phyloP scores from a whole-genome alignment of 1,140 invertebrate genomes.

The Ostrea edulis region DNA sequence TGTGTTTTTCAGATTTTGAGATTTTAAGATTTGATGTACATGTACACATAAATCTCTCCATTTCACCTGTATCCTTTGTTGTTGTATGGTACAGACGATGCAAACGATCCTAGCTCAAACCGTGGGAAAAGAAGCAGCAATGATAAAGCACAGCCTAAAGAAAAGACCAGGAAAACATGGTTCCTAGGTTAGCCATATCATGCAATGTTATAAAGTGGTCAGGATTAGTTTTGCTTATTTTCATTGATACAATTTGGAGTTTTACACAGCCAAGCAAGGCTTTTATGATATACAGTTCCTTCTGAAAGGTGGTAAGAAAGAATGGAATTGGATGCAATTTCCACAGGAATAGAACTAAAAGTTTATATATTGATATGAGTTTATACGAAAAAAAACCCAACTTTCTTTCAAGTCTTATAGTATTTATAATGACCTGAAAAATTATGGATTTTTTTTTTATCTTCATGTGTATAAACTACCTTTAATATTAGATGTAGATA shows the following conservation, averaged over 20 bases:
- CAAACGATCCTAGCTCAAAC: neutral
- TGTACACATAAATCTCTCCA: too few species aligned
- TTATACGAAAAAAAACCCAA: neutral
- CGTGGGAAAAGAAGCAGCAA: neutral
- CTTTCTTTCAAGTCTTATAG: neutral
- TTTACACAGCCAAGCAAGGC: too few species aligned
- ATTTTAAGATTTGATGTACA: too few species aligned
- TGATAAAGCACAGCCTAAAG: neutral
- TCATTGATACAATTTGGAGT: too few species aligned
- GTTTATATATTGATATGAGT: neutral
- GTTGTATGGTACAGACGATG: neutral
- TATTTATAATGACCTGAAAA: too few species aligned
- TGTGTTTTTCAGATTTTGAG: too few species aligned
- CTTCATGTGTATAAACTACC: too few species aligned
- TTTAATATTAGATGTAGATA: neutral
- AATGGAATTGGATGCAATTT: neutral
- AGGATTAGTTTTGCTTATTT: too few species aligned
- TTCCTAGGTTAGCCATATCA: neutral
- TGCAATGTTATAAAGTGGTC: neutral
- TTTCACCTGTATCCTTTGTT: neutral
- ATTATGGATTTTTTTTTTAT: too few species aligned
- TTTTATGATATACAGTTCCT: neutral
- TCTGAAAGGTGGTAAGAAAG: neutral
- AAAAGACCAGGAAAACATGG: conserved; percentile 12
- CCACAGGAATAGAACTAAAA: neutral